phyloP scores from a whole-genome alignment of 2,797 vertebrate species.

The Avahi laniger region DNA sequence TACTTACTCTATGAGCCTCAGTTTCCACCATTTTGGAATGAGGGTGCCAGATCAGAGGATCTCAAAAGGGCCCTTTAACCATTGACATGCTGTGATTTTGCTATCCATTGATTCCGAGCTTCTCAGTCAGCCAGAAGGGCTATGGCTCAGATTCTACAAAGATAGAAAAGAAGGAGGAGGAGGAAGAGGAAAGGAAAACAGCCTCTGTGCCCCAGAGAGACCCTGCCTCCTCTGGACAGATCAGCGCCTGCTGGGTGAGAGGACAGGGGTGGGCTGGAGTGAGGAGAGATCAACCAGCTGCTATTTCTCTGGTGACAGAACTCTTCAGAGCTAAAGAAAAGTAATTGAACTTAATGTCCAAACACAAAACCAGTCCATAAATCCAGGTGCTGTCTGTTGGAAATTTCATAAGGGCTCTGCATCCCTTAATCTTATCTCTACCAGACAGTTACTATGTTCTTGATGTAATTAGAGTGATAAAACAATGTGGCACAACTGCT shows the following conservation, averaged over 20 bases:
- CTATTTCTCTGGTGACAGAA: slow-evolving; percentile 69
- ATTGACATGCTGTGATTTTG: background rate
- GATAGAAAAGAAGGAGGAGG: background rate
- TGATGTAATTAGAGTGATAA: slow-evolving; percentile 89
- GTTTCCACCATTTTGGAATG: background rate
- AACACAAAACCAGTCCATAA: slow-evolving; percentile 82
- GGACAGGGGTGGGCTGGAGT: background rate
- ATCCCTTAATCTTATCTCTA: slow-evolving; percentile 85
- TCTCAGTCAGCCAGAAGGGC: background rate
- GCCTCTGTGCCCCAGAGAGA: background rate
- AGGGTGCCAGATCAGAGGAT: background rate
- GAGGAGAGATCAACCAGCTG: slow-evolving; percentile 5
- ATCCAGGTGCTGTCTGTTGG: slow-evolving; percentile 80
- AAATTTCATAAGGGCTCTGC: slow-evolving; percentile 80
- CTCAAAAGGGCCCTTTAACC: no score
- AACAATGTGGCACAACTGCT: slow-evolving; percentile 85
- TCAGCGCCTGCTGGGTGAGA: background rate
- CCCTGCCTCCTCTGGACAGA: background rate
- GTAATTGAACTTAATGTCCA: slow-evolving; percentile 82
- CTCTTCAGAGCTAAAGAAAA: slow-evolving; percentile 79
- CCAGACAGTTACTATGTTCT: slow-evolving; percentile 86
- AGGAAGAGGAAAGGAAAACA: background rate
- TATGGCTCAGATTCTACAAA: background rate
- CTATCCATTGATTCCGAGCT: background rate
- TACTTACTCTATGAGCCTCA: background rate